phyloP scores from a whole-genome alignment of 2,113 vertebrate species.

The Hassar affinis region DNA sequence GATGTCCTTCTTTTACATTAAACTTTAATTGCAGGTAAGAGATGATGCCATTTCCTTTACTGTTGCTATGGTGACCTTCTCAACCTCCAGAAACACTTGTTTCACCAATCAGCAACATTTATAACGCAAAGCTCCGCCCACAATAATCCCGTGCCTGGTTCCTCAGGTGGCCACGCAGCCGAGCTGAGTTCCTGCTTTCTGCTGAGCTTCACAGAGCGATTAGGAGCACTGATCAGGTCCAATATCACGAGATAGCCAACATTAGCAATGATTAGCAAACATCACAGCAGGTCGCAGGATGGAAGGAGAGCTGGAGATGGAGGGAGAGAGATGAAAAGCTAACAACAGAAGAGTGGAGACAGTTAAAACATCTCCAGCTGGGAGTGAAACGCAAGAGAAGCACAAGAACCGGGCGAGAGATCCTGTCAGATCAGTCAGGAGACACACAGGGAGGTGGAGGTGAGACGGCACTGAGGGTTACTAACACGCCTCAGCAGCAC shows the following conservation, averaged over 20 bases:
- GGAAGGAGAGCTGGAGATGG: neutral
- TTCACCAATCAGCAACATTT: neutral
- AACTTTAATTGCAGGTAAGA: neutral
- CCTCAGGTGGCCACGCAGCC: neutral
- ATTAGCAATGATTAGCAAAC: neutral
- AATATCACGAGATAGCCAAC: too few relatives aligned
- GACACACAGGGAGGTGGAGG: slow-evolving; percentile 67
- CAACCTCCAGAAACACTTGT: neutral
- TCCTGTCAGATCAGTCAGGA: slow-evolving; percentile 71
- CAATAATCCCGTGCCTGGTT: neutral
- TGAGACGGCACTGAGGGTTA: slow-evolving; percentile 69
- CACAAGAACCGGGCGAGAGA: neutral
- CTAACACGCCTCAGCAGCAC: slow-evolving; percentile 66
- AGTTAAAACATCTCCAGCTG: neutral
- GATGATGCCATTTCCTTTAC: neutral
- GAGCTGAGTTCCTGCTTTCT: neutral
- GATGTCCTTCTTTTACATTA: too few relatives aligned
- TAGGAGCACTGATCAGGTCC: too few relatives aligned
- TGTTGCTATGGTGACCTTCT: neutral
- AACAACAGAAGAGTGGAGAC: neutral
- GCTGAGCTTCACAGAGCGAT: neutral
- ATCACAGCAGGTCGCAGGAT: neutral
- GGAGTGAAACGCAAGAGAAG: neutral
- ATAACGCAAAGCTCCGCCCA: neutral
- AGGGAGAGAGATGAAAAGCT: neutral